A percentile compares a stretch with the other conserved stretches of the same genome.
Conservation (phyloP, 2,113 vertebrate species). For the Ophthalmolycus amberensis region DNA sequence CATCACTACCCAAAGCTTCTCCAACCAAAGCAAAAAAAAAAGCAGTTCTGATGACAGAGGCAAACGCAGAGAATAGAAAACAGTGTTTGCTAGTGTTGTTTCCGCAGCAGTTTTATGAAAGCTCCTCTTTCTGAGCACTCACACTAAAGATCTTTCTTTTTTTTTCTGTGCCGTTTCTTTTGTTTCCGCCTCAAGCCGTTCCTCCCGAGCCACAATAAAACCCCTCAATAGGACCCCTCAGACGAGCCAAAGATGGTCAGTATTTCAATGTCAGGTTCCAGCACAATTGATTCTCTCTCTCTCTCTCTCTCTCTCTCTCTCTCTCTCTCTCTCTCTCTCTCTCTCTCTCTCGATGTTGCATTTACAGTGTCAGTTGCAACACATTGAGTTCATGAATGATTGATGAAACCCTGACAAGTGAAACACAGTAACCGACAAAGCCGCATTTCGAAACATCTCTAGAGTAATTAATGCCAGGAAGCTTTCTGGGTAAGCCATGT, state of each 20-base stretch:
- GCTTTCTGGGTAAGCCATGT: conserved; percentile 31
- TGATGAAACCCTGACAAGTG: conserved; percentile 45
- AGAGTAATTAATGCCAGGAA: conserved; percentile 31
- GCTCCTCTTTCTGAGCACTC: conserved; percentile 33
- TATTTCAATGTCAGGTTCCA: conserved; percentile 68
- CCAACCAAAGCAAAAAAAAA: conserved; percentile 4
- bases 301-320: conserved; percentile 16
- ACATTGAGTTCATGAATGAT: conserved; percentile 60
- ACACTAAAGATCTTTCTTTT: conserved; percentile 26
- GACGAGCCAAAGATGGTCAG: conserved; percentile 48
- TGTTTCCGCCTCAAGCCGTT: conserved; percentile 22
- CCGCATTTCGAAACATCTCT: conserved; percentile 47
- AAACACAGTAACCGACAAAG: conserved; percentile 29
- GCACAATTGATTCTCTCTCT: conserved; percentile 2
- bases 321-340: not conserved
- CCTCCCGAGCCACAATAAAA: conserved; percentile 47
- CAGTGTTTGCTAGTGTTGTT: conserved; percentile 14
- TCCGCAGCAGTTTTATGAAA: conserved; percentile 33
- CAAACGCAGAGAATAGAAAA: not conserved
- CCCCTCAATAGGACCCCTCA: conserved; percentile 33
- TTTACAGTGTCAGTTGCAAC: conserved; percentile 59
- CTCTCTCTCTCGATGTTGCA: conserved; percentile 11
- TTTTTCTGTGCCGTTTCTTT: not conserved
- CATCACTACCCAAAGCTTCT: conserved; percentile 12
- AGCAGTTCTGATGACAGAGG: not conserved